Conservation (phyloP, 2,888 invertebrate species). For the Listrodromus nycthemerus region DNA sequence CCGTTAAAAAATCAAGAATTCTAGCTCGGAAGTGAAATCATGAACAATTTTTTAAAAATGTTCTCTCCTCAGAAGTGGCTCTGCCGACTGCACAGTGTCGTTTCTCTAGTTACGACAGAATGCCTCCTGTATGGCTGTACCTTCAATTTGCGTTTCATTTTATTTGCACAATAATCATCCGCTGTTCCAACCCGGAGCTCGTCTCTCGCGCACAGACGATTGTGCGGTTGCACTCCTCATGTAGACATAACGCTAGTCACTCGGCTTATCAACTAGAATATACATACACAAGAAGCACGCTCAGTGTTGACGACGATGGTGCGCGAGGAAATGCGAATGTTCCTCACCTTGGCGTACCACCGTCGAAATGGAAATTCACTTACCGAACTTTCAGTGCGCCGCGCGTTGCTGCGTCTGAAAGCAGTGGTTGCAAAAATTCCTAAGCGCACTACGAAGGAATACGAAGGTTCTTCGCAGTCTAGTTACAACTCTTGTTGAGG, state of each 20-base stretch:
- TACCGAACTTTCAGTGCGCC: slow-evolving; percentile 47
- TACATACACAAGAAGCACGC: not conserved
- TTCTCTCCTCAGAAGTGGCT: no score
- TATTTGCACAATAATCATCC: not conserved
- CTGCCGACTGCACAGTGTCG: no score
- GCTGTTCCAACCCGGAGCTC: not conserved
- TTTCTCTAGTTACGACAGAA: no score
- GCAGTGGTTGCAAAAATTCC: slow-evolving; percentile 12
- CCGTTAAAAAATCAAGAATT: no score
- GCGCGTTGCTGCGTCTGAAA: not conserved
- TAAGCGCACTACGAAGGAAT: slow-evolving; percentile 1
- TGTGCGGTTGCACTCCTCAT: not conserved
- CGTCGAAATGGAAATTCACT: slow-evolving; percentile 62
- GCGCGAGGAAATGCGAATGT: not conserved
- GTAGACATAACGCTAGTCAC: not conserved
- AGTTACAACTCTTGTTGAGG: not conserved
- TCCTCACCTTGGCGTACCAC: slow-evolving; percentile 3
- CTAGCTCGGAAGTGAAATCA: no score
- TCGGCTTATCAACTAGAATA: slow-evolving; percentile 1
- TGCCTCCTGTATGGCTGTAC: not conserved
- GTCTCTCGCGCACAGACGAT: not conserved
- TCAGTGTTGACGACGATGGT: not conserved
- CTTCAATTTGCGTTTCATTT: not conserved
- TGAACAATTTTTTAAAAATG: no score
- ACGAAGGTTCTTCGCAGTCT: slow-evolving; percentile 3